Percentiles rank a stretch among this genome's conserved stretches.
Evolutionary conservation across 2,113 vertebrate species (phyloP).

Genomic region (Ictalurus furcatus): DNA sequence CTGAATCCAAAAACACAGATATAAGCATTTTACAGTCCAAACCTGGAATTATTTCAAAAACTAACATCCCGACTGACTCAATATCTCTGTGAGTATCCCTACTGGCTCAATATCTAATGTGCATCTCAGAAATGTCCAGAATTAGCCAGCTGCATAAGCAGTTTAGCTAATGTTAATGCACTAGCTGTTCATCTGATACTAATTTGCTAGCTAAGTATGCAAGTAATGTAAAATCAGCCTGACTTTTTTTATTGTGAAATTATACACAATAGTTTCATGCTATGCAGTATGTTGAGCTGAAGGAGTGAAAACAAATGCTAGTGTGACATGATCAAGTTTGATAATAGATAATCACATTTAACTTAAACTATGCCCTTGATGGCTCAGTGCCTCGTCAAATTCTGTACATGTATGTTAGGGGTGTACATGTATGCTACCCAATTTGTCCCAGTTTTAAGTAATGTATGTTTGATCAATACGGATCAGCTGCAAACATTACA

Average conservation of each 20-base stretch:
- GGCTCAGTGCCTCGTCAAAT: not conserved
- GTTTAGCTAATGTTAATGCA: not conserved
- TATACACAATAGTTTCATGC: not conserved
- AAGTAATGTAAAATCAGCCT: not conserved
- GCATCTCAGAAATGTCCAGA: not conserved
- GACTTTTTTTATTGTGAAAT: not conserved
- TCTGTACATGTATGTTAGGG: not conserved
- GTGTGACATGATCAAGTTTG: not conserved
- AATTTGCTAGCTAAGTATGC: not conserved
- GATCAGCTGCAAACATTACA: not conserved
- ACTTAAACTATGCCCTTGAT: not conserved
- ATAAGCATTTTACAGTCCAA: conserved; percentile 24
- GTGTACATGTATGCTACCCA: not conserved
- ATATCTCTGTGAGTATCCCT: not conserved
- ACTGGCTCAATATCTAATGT: not conserved
- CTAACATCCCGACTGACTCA: not conserved
- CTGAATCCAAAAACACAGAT: conserved; percentile 66
- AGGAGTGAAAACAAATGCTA: not conserved
- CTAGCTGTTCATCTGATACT: not conserved
- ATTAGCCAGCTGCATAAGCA: not conserved
- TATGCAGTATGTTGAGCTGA: not conserved
- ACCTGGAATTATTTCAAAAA: not conserved
- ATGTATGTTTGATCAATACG: not conserved
- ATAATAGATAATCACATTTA: not conserved
- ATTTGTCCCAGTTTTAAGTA: not conserved